Base-by-base conservation (phyloP, 30 jellyfish, hydroid and myxozoan genomes). In the Mastigias papua region DNA sequence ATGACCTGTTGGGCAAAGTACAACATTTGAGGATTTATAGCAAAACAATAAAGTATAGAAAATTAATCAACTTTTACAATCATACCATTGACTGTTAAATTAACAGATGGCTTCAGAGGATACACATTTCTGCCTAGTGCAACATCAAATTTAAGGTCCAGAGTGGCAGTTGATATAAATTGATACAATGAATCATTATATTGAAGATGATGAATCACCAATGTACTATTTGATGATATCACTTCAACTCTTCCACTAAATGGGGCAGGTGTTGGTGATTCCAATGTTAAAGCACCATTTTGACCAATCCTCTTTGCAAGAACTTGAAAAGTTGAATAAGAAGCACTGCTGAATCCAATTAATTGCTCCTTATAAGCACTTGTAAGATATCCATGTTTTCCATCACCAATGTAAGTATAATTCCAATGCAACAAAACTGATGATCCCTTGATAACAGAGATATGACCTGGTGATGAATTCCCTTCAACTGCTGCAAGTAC, bases 391-490 rank as follows among this genome's bases (percentile, higher is more conserved):
- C 1, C 37, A 57, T 57, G 30, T 19, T 15, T 25, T 22, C n/a
- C 68, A 82, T 73, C 78, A 3, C 69, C 84, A 32, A 26, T 37
- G 34, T 64, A 82, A 22, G 64, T 51, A 50, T 82, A 82, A 25
- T 23, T 54, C 92, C 92, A 82, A 48, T 68, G 84, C 66, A 67
- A 58, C 78, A 67, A 69, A 13, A 82, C 92, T 32, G 92, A 34
- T 67, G 92, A 82, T 8, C 51, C 57, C 25, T 51, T 67, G 15
- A 21, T 9, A 0, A 76, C 92, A 0, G 76, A 66, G 20, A 82
- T 51, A 17, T 23, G 63, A 33, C 85, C 50, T 48, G 86, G 92
- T 66, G 92, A 82, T 23, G 92, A 82, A 23, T 23, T 19, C 0
- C 80, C 85, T 65, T 48, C 78, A 17, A 1, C 19, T 22, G 74